Percentiles rank a stretch among this genome's conserved stretches.
phyloP scores from a whole-genome alignment of 2,113 vertebrate genomes.

The Phalacrocorax carbo region DNA sequence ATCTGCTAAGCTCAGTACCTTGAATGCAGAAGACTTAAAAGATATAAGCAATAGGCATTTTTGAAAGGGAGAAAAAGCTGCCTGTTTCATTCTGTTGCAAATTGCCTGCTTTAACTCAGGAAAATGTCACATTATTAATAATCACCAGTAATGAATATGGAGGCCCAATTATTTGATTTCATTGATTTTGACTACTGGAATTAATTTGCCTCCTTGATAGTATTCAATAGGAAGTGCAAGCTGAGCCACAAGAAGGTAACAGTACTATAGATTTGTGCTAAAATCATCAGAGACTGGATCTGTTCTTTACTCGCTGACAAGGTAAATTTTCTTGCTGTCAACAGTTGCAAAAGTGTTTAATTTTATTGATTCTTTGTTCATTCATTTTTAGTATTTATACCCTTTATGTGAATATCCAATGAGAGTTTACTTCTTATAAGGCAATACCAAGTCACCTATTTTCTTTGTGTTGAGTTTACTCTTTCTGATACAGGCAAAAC shows the following conservation, averaged over 20 bases:
- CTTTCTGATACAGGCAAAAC: neutral
- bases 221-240: neutral
- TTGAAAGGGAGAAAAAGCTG: neutral
- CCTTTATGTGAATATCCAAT: neutral
- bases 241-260: neutral
- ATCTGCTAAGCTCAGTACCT: neutral
- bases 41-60: neutral
- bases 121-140: neutral
- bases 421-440: neutral
- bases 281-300: neutral
- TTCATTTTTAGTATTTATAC: neutral
- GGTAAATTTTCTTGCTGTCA: slow-evolving; percentile 25
- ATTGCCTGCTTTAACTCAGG: neutral
- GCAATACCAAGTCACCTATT: neutral
- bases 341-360: neutral
- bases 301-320: neutral
- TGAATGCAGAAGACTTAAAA: neutral
- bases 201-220: neutral
- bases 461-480: neutral
- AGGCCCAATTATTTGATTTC: neutral
- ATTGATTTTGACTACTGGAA: neutral
- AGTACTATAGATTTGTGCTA: neutral
- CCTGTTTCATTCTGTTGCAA: neutral
- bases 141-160: neutral
- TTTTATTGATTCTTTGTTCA: neutral